Base-by-base conservation (phyloP, 1,140 invertebrate species). In the Macrotrachela quadricornifera region DNA sequence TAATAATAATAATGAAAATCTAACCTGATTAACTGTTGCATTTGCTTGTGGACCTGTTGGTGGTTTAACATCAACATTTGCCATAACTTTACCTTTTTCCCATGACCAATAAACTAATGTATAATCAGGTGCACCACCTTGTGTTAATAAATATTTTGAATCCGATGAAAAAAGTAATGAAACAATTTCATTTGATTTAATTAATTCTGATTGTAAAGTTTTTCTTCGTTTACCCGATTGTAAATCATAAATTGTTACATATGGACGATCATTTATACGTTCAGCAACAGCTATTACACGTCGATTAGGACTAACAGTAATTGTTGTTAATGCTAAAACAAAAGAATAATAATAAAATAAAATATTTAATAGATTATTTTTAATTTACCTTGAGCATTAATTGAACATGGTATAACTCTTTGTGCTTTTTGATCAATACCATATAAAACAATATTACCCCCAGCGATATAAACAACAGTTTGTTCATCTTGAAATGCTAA, bases 71-170 rank as follows among this genome's bases (percentile, higher is more conserved):
- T 30, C 21, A 30, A 30, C 8, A 48, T 75, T 76, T 49, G 79
- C 81, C 59, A 84, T 79, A 1, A 86, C 72, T 67, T 82, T 82
- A 1, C 79, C 79, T 64, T 80, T 83, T 59, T 85, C 82, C 78
- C 81, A 83, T 60, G 80, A 80, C 66, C 81, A 88, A 63, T 78
- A 80, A 49, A 83, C 73, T 63, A 86, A 73, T 18, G 74, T 78
- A 74, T 78, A 85, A 61, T 85, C 82, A 0, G 81, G 80, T 57
- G 79, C 77, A 12, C 80, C 80, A 1, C 79, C 80, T 36, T 85
- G 76, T 0, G 78, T 79, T 21, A 80, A 77, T 13, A 88, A 64
- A 62, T 80, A 79, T 64, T 80, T 80, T 13, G 76, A 80, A 60
- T 86, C 83, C 50, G 73, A 78, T 8, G 80, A 81, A 60, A 86